A percentile compares a stretch with the other conserved stretches of the same genome.
These are phyloP conservation scores for Bujurquina vittata DNA, from an alignment of 2,113 vertebrate genomes.

Conservation along the genomic window DNA sequence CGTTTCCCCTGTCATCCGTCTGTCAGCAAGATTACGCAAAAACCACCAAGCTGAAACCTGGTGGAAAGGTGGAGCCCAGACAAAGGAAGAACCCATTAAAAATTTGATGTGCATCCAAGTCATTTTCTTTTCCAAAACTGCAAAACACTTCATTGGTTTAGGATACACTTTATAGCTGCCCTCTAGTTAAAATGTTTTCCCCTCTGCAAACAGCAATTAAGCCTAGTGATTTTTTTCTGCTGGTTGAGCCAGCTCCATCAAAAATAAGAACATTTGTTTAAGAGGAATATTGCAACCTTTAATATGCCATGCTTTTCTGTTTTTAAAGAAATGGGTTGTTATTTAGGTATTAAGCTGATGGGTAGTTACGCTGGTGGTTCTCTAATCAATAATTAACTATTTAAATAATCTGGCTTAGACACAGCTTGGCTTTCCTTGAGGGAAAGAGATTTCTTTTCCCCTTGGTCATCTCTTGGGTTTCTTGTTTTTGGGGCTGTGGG, in stretches of 20 bases:
- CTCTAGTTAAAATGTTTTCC: not conserved
- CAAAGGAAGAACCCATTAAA: not conserved
- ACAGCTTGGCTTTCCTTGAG: constrained; percentile 85
- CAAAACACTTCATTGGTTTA: not conserved
- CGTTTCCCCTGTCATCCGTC: not conserved
- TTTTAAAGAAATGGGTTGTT: not conserved
- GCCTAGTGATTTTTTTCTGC: no score
- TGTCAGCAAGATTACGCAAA: not conserved
- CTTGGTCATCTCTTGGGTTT: constrained; percentile 88
- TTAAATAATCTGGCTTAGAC: no score
- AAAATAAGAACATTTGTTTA: no score
- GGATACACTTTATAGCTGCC: not conserved
- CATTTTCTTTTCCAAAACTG: not conserved
- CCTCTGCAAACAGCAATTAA: not conserved
- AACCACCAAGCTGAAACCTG: not conserved
- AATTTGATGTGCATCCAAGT: not conserved
- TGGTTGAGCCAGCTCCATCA: no score
- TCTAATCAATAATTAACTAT: no score
- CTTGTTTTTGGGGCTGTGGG: no score
- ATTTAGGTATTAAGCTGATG: not conserved
- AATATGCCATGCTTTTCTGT: not conserved
- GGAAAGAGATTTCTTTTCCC: constrained; percentile 94
- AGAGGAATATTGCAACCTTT: not conserved
- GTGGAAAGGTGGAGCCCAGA: not conserved
- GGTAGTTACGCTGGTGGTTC: not conserved